Evolutionary conservation across 2,888 invertebrate genomes (phyloP).

Genomic region (Eupeodes latifasciatus): DNA sequence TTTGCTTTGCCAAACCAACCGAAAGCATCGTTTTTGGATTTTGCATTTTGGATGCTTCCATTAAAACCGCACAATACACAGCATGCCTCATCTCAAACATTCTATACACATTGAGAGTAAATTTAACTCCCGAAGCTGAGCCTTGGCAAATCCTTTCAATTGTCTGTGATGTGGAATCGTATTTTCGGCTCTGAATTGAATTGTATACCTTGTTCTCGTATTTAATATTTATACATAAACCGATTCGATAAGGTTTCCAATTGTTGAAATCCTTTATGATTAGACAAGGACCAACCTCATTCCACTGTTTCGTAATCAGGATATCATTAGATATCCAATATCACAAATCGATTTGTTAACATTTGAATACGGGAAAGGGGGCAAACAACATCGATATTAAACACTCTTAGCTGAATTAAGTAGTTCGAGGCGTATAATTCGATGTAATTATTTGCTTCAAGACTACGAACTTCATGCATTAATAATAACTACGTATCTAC

Average conservation of each 20-base stretch:
- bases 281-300: too few relatives aligned
- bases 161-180: background rate
- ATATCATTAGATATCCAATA: background rate
- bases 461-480: background rate
- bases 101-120: background rate
- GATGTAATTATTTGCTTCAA: background rate
- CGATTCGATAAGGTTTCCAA: background rate
- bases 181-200: background rate
- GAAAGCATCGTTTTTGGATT: slow-evolving; percentile 5
- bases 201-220: background rate
- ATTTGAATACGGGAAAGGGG: background rate
- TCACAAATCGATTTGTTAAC: background rate
- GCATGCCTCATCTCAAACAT: background rate
- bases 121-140: background rate
- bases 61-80: background rate
- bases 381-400: background rate
- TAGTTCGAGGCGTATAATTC: background rate
- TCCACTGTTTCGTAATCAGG: background rate
- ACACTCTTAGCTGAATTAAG: background rate
- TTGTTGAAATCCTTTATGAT: background rate
- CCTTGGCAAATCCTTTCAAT: background rate
- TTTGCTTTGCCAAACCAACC: background rate
- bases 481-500: background rate
- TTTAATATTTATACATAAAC: background rate
- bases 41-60: slow-evolving; percentile 6